Conservation (phyloP, 2,888 invertebrate species). For the Blastobasis lacticolella region DNA sequence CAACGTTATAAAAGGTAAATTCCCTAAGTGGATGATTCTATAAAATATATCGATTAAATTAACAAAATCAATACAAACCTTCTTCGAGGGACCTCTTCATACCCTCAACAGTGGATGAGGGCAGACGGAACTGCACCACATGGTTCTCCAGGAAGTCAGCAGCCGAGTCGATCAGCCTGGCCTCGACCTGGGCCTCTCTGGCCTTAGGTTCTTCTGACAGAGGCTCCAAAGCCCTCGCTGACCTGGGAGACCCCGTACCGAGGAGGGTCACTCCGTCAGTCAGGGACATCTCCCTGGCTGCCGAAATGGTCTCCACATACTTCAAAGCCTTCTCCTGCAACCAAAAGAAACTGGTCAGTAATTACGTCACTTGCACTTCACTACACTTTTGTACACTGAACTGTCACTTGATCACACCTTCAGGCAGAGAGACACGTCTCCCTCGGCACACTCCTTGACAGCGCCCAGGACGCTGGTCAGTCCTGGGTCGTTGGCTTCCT, state of each 20-base stretch:
- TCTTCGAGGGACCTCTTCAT: slow-evolving; percentile 86
- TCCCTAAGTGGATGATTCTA: neutral
- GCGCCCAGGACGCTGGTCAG: slow-evolving; percentile 73
- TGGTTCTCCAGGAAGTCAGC: slow-evolving; percentile 86
- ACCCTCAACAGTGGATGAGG: slow-evolving; percentile 81
- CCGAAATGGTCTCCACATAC: slow-evolving; percentile 75
- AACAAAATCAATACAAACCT: slow-evolving; percentile 68
- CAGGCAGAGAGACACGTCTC: slow-evolving; percentile 80
- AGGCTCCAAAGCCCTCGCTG: slow-evolving; percentile 76
- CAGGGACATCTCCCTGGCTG: slow-evolving; percentile 71
- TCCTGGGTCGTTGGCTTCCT: slow-evolving; percentile 66
- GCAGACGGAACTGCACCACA: slow-evolving; percentile 86
- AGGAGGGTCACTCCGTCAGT: slow-evolving; percentile 76
- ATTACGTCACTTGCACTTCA: slow-evolving; percentile 28
- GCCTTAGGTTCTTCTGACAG: slow-evolving; percentile 82
- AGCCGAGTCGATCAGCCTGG: slow-evolving; percentile 82
- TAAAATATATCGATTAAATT: neutral
- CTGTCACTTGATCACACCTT: slow-evolving; percentile 68
- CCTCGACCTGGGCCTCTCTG: slow-evolving; percentile 82
- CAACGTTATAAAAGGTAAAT: too few species aligned
- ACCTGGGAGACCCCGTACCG: slow-evolving; percentile 69
- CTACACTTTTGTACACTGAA: slow-evolving; percentile 11
- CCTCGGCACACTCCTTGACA: slow-evolving; percentile 81
- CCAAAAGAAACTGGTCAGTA: slow-evolving; percentile 38
- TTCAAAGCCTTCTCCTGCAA: slow-evolving; percentile 82